Percentiles rank a stretch among this genome's conserved stretches.
Conservation (phyloP, 1,140 invertebrate genomes). For the Zaprionus vittiger region DNA sequence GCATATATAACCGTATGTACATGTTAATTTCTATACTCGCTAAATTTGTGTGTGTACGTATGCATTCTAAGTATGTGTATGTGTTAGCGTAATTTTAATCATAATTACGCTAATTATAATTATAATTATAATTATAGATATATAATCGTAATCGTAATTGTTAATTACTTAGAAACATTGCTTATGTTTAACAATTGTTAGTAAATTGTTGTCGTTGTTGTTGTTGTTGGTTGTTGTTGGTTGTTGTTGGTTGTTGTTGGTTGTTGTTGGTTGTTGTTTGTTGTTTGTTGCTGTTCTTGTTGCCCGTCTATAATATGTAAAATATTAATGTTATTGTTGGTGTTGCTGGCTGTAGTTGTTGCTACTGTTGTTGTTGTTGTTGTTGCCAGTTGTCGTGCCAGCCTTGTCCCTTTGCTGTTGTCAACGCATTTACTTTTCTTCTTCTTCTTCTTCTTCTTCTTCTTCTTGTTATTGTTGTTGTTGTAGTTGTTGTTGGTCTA, state of each 20-base stretch:
- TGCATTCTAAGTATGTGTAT: slow-evolving; percentile 35
- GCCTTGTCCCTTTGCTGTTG: slow-evolving; percentile 21
- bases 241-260: slow-evolving; percentile 26
- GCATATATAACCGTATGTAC: slow-evolving; percentile 12
- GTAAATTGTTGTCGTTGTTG: slow-evolving; percentile 41
- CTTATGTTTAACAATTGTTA: slow-evolving; percentile 51
- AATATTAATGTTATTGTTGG: slow-evolving; percentile 4
- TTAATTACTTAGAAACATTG: slow-evolving; percentile 48
- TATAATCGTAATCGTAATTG: slow-evolving; percentile 18
- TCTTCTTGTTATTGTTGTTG: neutral
- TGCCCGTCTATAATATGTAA: slow-evolving; percentile 16
- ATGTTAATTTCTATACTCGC: slow-evolving; percentile 21
- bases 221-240: slow-evolving; percentile 21
- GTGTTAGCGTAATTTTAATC: slow-evolving; percentile 21
- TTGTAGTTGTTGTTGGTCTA: neutral
- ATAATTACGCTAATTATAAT: slow-evolving; percentile 19
- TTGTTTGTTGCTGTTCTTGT: slow-evolving; percentile 17
- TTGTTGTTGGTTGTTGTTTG: slow-evolving; percentile 34
- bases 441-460: neutral
- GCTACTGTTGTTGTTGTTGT: slow-evolving; percentile 5
- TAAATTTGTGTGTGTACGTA: slow-evolving; percentile 38
- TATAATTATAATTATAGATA: slow-evolving; percentile 15
- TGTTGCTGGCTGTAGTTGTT: slow-evolving; percentile 14
- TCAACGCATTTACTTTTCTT: slow-evolving; percentile 6
- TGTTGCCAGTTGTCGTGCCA: slow-evolving; percentile 12